phyloP scores from a whole-genome alignment of 1,140 invertebrate species.

The Cydia fagiglandana region DNA sequence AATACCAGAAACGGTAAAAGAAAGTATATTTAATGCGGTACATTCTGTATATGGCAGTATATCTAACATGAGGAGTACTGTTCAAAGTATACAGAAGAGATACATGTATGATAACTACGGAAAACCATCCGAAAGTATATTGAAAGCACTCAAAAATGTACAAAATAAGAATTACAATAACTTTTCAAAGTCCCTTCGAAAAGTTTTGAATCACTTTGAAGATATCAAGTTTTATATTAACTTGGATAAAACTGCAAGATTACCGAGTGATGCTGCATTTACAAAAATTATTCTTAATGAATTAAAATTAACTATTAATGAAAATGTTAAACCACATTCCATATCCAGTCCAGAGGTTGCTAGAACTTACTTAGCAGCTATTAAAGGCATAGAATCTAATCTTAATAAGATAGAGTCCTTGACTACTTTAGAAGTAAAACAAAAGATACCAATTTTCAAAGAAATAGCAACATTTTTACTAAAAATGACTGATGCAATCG shows the following conservation, averaged over 20 bases:
- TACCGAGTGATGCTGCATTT: conserved; percentile 65
- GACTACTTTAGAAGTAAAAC: conserved; percentile 62
- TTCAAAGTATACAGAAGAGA: conserved; percentile 67
- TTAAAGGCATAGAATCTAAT: conserved; percentile 46
- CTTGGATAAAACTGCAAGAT: conserved; percentile 71
- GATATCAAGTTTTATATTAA: conserved; percentile 75
- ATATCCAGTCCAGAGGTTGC: conserved; percentile 37
- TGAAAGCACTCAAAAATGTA: conserved; percentile 61
- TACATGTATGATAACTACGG: conserved; percentile 72
- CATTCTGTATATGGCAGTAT: conserved; percentile 67
- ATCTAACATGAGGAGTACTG: conserved; percentile 70
- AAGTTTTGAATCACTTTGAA: conserved; percentile 70
- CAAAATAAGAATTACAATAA: conserved; percentile 49
- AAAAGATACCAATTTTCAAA: conserved; percentile 71
- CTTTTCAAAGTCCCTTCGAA: conserved; percentile 58
- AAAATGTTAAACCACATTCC: conserved; percentile 39
- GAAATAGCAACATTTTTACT: conserved; percentile 50
- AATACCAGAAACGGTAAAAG: conserved; percentile 44
- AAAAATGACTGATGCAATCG: conserved; percentile 29
- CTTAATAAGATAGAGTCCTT: conserved; percentile 48
- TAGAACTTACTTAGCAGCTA: conserved; percentile 35
- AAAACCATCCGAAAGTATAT: conserved; percentile 55
- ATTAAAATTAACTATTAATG: conserved; percentile 48
- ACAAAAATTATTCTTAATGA: conserved; percentile 66
- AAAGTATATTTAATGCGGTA: conserved; percentile 59